Conservation (phyloP, 2,113 vertebrate species). For the Ammodytes dubius region DNA sequence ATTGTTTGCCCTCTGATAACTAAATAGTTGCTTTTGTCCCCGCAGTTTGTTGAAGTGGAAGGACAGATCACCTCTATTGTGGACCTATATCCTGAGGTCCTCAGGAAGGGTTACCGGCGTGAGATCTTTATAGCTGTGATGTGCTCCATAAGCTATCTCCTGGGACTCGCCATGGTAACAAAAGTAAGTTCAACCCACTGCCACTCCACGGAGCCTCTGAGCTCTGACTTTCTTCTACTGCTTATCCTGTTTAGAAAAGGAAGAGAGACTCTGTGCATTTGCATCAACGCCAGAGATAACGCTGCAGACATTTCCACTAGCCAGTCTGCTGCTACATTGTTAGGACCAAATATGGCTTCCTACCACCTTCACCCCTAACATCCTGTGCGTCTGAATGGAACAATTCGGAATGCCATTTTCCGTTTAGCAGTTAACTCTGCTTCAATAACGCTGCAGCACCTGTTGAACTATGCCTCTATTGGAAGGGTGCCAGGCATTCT, state of each 20-base stretch:
- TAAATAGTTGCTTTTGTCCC: constrained; percentile 61
- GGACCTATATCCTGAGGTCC: constrained; percentile 97
- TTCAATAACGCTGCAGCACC: constrained; percentile 72
- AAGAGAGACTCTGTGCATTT: constrained; percentile 10
- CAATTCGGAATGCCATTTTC: constrained; percentile 73
- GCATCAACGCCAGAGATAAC: constrained; percentile 54
- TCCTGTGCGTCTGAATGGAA: constrained; percentile 64
- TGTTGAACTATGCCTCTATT: constrained; percentile 77
- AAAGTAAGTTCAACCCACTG: constrained; percentile 86
- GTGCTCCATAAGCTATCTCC: constrained; percentile 96
- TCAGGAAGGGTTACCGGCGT: constrained; percentile 98
- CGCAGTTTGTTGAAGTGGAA: constrained; percentile 99
- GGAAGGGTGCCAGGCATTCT: constrained; percentile 69
- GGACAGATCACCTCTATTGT: constrained; percentile 99
- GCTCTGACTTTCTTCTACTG: background rate
- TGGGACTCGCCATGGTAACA: constrained; percentile 98
- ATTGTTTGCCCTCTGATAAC: constrained; percentile 31
- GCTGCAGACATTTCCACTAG: constrained; percentile 48
- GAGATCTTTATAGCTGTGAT: constrained; percentile 98
- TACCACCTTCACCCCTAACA: constrained; percentile 33
- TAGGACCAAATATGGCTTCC: constrained; percentile 70
- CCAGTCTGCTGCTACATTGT: constrained; percentile 44
- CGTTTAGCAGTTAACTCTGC: constrained; percentile 53
- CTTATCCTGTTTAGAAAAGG: constrained; percentile 42
- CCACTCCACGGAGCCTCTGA: background rate